These are phyloP conservation scores for Brenthis hecate DNA, from an alignment of 2,888 invertebrate species.

Conservation along the genomic window DNA sequence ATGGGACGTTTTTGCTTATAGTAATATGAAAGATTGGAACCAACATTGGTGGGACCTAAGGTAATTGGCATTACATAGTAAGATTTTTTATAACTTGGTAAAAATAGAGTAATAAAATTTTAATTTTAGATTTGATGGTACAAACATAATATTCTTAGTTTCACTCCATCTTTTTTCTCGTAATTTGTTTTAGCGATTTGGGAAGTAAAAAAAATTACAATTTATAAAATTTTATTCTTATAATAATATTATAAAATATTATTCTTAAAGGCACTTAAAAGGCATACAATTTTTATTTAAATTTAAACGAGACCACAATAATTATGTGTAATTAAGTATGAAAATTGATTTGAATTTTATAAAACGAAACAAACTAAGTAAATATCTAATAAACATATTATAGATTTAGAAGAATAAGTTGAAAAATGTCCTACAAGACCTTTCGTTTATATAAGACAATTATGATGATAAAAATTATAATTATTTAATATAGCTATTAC, in stretches of 20 bases:
- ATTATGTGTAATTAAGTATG: not conserved
- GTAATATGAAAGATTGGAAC: slow-evolving; percentile 65
- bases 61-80: slow-evolving; percentile 43
- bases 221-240: no score
- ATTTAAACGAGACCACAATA: not conserved
- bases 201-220: no score
- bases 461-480: no score
- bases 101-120: no score
- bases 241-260: no score
- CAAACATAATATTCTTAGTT: no score
- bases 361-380: not conserved
- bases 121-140: no score
- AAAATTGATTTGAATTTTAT: slow-evolving; percentile 2
- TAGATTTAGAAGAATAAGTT: no score
- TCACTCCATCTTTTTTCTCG: not conserved
- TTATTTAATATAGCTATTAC: not conserved
- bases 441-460: no score
- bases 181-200: not conserved
- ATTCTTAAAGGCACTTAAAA: slow-evolving; percentile 11
- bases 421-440: no score
- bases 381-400: not conserved
- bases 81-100: no score
- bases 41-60: slow-evolving; percentile 75
- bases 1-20: slow-evolving; percentile 71
- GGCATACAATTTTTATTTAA: not conserved